Percentiles rank a stretch among this genome's conserved stretches.
These are phyloP conservation scores for Smittia aterrima DNA, from an alignment of 2,888 invertebrate genomes.

Conservation along the genomic window DNA sequence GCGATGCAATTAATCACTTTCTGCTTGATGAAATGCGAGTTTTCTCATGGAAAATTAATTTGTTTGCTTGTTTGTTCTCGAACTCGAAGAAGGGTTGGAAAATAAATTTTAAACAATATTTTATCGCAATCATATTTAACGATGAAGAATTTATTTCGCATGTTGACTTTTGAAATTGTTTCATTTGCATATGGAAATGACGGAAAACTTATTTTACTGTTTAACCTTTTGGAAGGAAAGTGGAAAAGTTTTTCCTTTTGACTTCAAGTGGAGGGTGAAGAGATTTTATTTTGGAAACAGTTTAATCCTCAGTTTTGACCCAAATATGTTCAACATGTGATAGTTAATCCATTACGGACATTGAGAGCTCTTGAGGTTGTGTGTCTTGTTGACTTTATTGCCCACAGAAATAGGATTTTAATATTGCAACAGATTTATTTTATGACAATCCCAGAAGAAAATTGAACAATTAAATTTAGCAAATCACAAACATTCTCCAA, in stretches of 20 bases:
- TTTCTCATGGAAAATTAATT: conserved; percentile 1
- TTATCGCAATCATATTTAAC: conserved; percentile 19
- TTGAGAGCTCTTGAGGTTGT: too few species aligned
- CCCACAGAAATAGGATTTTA: neutral
- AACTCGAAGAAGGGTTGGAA: neutral
- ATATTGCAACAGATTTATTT: conserved; percentile 20
- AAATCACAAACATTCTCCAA: too few species aligned
- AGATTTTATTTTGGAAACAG: neutral
- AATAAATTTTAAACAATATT: neutral
- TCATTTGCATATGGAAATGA: conserved; percentile 27
- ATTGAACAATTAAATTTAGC: neutral
- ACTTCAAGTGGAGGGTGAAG: too few species aligned
- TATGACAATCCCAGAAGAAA: neutral
- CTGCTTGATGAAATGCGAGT: neutral
- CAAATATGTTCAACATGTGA: neutral
- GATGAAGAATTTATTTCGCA: conserved; percentile 16
- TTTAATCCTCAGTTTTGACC: conserved; percentile 20
- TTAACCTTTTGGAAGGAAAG: neutral
- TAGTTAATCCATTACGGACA: neutral
- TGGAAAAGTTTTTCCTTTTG: neutral
- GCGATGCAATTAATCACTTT: conserved; percentile 29
- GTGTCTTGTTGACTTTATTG: neutral
- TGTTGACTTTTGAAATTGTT: neutral
- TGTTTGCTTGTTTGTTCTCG: neutral
- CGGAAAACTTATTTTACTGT: neutral